Evolutionary conservation across 2,797 vertebrate genomes (phyloP), one percentile per base, ranked within the genome.

Genomic region (Gouania willdenowi): DNA sequence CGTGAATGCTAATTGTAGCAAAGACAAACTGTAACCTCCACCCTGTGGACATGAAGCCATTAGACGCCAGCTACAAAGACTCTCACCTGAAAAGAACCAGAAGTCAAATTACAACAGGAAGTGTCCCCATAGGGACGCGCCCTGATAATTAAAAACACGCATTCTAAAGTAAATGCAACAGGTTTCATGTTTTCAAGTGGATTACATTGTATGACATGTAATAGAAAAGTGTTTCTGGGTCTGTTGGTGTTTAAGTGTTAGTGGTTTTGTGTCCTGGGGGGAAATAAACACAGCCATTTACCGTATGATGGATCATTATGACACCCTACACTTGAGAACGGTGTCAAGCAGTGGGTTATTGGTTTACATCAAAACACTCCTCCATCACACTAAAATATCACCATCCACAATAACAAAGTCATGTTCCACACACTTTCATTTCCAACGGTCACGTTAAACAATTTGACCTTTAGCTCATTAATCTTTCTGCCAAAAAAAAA

Each of bases 1-100:
- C 90, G 45, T 90, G 90, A 92, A 90, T 83, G 39, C 87, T 93
- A 93, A 94, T 92, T 93, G 90, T 89, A 91, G 91, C 91, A 91
- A 92, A 92, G 90, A 88, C 75, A 81, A 92, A 85, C 83, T 75
- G 79, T 60, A 77, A 80, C 71, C 57, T 4, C 28, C 83, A 85
- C 90, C 84, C 65, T 55, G 55, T 89, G 91, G 89, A 83, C 85
- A 83, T 72, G 73, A 83, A 77, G 68, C 79, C 78, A 84, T 82
- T 80, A 77, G 84, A 68, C 79, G 70, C 75, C 75, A 19, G 63
- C 6, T 28, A 74, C 75, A 79, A 77, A 74, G 69, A 70, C 55
- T 45, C 42, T 48, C 41, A 18, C 29, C 35, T 72, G 62, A 82
- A 77, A 75, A 70, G 59, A 36, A n/a, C 26, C 53, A 71, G 65